Evolutionary conservation across 2,888 invertebrate genomes (phyloP), one percentile per base, ranked within the genome.

Genomic region (Microchrysa polita): DNA sequence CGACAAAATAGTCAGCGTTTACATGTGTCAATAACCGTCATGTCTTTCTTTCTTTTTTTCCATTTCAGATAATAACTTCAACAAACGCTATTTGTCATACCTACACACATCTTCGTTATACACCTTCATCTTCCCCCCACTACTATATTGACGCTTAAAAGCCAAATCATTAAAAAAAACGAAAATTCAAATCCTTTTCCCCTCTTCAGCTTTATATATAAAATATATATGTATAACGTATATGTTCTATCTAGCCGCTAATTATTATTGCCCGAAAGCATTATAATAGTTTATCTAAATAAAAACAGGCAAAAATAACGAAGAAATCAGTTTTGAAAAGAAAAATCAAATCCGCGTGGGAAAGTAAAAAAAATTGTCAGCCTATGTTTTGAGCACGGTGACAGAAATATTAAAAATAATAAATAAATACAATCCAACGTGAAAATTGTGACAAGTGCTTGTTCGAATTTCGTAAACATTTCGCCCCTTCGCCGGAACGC

Each of bases 61-160:
- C 55, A 55, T 69, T 69, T 69, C 69, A 69, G 69, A 69, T 69
- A 65, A 65, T 65, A 69, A 69, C 69, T 69, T 40, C 69, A 69
- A 55, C 55, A 69, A 69, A 65, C 27, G 69, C 69, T 69, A 57
- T 69, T 69, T 69, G 55, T 69, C 69, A 69, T 55, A 69, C 69
- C 55, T 55, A 67, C 69, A 55, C 42, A 69, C 69, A 69, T 55
- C 55, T 69, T 69, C 55, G 69, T 69, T 52, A n/a, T n/a, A 69
- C 55, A 55, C 55, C 69, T 69, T 69, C 69, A 69, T 69, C 42
- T 69, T 55, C 40, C 69, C 40, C 69, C 69, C 69, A 65, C 44
- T 55, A 55, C 69, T 69, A 69, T n/a, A n/a, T 55, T 69, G 69
- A 69, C 40, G 69, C 69, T 69, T 69, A 55, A 27, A 60, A 23